Evolutionary conservation across 2,888 invertebrate species (phyloP).

Genomic region (Callyntrura guangdongensis): DNA sequence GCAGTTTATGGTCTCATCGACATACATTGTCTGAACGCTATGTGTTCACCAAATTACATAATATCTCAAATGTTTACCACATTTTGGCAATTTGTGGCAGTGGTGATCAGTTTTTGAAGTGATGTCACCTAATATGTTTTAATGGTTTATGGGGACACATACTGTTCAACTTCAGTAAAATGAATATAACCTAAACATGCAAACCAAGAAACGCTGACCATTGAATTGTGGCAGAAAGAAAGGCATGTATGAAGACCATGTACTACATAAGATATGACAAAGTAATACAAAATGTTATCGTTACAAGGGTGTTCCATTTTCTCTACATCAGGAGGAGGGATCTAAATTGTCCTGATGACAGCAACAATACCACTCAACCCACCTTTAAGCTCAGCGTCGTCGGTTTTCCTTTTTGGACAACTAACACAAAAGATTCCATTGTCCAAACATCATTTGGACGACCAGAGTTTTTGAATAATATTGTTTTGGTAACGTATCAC

Average conservation of each 20-base stretch:
- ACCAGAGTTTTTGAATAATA: constrained; percentile 63
- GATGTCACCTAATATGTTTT: no score
- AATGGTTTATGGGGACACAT: no score
- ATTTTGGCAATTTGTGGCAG: no score
- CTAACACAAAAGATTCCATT: constrained; percentile 66
- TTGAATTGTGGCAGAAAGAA: no score
- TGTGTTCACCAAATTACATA: no score
- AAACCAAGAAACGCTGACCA: no score
- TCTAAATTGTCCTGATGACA: constrained; percentile 54
- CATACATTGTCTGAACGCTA: no score
- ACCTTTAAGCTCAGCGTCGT: constrained; percentile 17
- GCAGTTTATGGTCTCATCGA: no score
- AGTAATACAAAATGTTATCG: neutral
- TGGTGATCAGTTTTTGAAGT: no score
- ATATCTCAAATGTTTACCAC: no score
- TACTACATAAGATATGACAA: neutral
- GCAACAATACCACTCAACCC: constrained; percentile 61
- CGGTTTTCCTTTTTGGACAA: constrained; percentile 63
- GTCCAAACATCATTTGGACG: constrained; percentile 61
- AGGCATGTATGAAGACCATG: neutral
- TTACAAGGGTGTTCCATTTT: constrained; percentile 64
- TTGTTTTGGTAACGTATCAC: constrained; percentile 71
- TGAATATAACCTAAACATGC: no score
- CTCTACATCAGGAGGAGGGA: constrained; percentile 73
- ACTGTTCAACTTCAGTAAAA: no score